These are phyloP conservation scores for Uropsilus gracilis DNA, from an alignment of 2,113 vertebrate genomes.

Conservation along the genomic window DNA sequence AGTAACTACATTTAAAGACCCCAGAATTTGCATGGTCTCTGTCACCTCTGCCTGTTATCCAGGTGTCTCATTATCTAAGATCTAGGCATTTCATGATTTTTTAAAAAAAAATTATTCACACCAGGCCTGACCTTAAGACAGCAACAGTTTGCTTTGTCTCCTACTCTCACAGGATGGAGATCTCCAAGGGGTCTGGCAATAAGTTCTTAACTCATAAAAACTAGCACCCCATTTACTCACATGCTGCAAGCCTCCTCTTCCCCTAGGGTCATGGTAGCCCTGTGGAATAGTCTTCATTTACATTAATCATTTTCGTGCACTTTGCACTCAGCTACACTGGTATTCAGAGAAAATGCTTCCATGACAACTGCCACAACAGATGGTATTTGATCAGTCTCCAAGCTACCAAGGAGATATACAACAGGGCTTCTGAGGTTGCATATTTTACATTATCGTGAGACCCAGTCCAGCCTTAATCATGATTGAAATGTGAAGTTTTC, in stretches of 20 bases:
- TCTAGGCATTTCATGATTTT: not conserved
- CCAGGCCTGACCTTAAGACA: not conserved
- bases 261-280: not conserved
- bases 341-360: conserved; percentile 75
- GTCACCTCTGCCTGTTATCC: not conserved
- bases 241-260: not conserved
- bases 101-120: not conserved
- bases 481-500: conserved; percentile 57
- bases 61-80: not conserved
- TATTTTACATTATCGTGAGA: conserved; percentile 55
- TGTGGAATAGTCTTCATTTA: not conserved
- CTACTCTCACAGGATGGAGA: not conserved
- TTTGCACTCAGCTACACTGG: conserved; percentile 61
- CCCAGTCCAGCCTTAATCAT: conserved; percentile 32
- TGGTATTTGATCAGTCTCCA: conserved; percentile 78
- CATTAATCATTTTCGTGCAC: conserved; percentile 60
- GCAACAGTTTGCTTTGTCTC: not conserved
- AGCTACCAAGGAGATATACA: conserved; percentile 60
- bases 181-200: not conserved
- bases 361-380: conserved; percentile 81
- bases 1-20: not conserved
- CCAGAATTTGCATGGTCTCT: not conserved
- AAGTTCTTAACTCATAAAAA: not conserved
- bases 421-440: conserved; percentile 43
- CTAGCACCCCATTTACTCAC: not conserved